A percentile compares a stretch with the other conserved stretches of the same genome.
These are phyloP conservation scores for Macrotus californicus DNA, from an alignment of 2,113 vertebrate genomes.

Conservation along the genomic window DNA sequence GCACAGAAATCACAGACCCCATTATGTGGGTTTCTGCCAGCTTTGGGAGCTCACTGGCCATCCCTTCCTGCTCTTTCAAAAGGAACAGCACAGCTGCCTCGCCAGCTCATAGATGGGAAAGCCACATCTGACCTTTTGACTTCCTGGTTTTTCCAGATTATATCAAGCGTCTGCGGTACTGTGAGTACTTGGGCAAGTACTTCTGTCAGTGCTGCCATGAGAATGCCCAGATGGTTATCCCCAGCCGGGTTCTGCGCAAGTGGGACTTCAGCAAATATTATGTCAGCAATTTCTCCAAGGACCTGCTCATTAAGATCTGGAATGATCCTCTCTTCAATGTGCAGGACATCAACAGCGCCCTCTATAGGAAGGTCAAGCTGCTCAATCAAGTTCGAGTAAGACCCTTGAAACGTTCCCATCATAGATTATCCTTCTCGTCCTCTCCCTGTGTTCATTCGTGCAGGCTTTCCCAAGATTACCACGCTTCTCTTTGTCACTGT, in stretches of 20 bases:
- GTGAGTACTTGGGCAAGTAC: conserved; percentile 96
- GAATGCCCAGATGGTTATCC: conserved; percentile 90
- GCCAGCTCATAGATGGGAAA: neutral
- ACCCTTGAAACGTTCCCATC: neutral
- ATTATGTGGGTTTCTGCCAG: neutral
- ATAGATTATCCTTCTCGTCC: neutral
- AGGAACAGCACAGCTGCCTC: neutral
- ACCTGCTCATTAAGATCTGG: conserved; percentile 94
- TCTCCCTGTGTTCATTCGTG: neutral
- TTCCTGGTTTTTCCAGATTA: conserved; percentile 83
- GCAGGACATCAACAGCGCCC: conserved; percentile 89
- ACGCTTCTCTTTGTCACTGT: neutral
- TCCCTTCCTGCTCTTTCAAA: neutral
- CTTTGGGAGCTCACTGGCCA: neutral
- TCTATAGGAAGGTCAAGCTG: conserved; percentile 93
- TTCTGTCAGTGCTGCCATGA: conserved; percentile 99
- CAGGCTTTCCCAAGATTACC: neutral
- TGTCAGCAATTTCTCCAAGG: conserved; percentile 96
- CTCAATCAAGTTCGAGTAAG: conserved; percentile 92
- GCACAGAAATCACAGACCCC: neutral
- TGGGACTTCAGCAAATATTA: conserved; percentile 99
- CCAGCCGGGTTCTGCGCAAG: conserved; percentile 91
- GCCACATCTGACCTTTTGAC: neutral
- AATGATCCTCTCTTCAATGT: conserved; percentile 95
- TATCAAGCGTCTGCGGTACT: conserved; percentile 95